Conservation (phyloP, 1,140 invertebrate species). For the Venustaconcha ellipsiformis region DNA sequence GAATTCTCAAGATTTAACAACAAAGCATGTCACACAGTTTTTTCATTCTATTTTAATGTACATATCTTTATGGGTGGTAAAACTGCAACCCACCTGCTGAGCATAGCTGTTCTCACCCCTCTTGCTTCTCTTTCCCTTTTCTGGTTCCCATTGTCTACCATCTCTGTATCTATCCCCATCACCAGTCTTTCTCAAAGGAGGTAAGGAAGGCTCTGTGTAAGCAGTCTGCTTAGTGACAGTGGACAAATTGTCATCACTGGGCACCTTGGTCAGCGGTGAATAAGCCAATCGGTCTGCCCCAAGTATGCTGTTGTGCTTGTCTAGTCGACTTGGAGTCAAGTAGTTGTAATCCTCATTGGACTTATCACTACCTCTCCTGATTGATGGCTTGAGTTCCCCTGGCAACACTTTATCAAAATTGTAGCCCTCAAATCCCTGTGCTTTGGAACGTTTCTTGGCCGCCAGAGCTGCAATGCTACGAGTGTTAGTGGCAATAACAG, state of each 20-base stretch:
- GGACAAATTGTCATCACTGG: slow-evolving; percentile 52
- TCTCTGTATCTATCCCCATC: slow-evolving; percentile 23
- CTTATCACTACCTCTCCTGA: not conserved
- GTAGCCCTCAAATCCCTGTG: slow-evolving; percentile 25
- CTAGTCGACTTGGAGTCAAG: slow-evolving; percentile 60
- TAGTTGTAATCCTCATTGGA: slow-evolving; percentile 36
- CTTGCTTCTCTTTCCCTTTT: slow-evolving; percentile 35
- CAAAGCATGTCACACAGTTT: no score
- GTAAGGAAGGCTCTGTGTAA: slow-evolving; percentile 51
- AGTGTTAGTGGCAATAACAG: slow-evolving; percentile 56
- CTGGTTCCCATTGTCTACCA: slow-evolving; percentile 19
- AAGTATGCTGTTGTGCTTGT: slow-evolving; percentile 56
- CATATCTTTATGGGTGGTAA: no score
- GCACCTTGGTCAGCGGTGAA: slow-evolving; percentile 29
- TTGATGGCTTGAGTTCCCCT: no score
- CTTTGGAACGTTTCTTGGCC: slow-evolving; percentile 56
- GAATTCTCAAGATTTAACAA: no score
- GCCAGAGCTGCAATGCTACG: slow-evolving; percentile 65
- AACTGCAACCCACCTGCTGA: slow-evolving; percentile 27
- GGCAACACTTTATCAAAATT: no score
- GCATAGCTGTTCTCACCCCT: slow-evolving; percentile 33
- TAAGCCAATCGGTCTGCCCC: slow-evolving; percentile 9
- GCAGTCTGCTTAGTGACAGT: slow-evolving; percentile 46
- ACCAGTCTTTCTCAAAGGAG: slow-evolving; percentile 35
- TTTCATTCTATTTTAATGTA: no score